A percentile compares a stretch with the other conserved stretches of the same genome.
Conservation (phyloP, 2,888 invertebrate species). For the Melipona bicolor region DNA sequence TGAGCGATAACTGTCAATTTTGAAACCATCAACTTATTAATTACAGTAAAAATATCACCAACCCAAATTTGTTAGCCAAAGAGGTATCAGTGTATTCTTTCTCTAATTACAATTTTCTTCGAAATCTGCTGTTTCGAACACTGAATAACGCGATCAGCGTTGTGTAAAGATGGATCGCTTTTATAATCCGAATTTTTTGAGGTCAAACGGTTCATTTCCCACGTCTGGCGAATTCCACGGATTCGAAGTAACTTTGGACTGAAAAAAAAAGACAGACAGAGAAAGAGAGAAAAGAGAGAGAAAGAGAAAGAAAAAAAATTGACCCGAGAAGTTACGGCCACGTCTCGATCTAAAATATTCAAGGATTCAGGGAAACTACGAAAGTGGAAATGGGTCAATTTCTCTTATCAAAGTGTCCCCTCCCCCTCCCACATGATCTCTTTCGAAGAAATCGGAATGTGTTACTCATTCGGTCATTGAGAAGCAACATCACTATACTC, state of each 20-base stretch:
- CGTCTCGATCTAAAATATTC: constrained; percentile 26
- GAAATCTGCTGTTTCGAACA: background rate
- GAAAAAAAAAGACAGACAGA: background rate
- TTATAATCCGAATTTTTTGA: background rate
- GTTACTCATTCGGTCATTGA: background rate
- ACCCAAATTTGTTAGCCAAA: too few species aligned
- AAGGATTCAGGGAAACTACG: constrained; percentile 11
- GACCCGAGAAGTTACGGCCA: constrained; percentile 11
- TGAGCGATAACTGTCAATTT: too few species aligned
- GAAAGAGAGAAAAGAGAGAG: background rate
- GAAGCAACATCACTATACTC: background rate
- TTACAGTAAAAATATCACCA: too few species aligned
- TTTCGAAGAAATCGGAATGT: background rate
- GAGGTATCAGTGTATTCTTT: too few species aligned
- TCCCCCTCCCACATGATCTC: background rate
- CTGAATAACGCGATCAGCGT: background rate
- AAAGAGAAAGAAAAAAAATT: background rate
- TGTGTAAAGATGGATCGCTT: constrained; percentile 2
- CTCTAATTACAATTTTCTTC: background rate
- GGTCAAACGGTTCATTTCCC: constrained; percentile 26
- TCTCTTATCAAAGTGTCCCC: constrained; percentile 7
- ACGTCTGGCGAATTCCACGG: constrained; percentile 7
- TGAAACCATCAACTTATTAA: too few species aligned
- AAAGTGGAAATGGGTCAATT: constrained; percentile 32
- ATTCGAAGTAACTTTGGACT: constrained; percentile 11